These are phyloP conservation scores for Dunckerocampus dactyliophorus DNA, from an alignment of 2,113 vertebrate species.

Conservation along the genomic window DNA sequence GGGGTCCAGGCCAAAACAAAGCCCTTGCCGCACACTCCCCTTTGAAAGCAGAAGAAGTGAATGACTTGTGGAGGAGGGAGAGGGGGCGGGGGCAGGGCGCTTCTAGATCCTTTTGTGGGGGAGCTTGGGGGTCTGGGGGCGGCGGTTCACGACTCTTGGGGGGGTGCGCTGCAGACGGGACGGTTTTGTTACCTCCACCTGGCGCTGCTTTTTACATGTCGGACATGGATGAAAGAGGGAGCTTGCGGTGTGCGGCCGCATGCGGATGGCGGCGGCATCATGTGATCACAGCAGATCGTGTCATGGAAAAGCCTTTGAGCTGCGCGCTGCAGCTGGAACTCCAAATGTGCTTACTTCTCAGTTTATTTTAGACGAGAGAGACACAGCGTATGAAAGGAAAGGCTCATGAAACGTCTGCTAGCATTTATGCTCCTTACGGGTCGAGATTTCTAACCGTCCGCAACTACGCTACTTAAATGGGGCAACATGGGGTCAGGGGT, in stretches of 20 bases:
- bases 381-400: neutral
- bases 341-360: constrained; percentile 1
- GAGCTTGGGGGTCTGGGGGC: constrained; percentile 10
- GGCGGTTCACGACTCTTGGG: constrained; percentile 54
- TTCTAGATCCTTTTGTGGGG: constrained; percentile 25
- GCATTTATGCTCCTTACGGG: no score
- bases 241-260: constrained; percentile 45
- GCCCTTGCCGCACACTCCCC: constrained; percentile 12
- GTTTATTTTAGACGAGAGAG: neutral
- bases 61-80: constrained; percentile 34
- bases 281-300: constrained; percentile 8
- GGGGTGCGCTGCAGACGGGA: constrained; percentile 43
- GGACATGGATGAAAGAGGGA: constrained; percentile 30
- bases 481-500: no score
- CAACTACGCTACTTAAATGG: no score
- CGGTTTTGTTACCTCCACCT: no score
- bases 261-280: constrained; percentile 45
- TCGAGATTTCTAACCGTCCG: no score
- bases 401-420: neutral
- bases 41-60: constrained; percentile 31
- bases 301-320: constrained; percentile 33
- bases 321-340: constrained; percentile 6
- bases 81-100: constrained; percentile 6
- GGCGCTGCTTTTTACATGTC: neutral
- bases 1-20: constrained; percentile 56